Conservation (phyloP, 2,888 invertebrate species). For the Nomada fabriciana region DNA sequence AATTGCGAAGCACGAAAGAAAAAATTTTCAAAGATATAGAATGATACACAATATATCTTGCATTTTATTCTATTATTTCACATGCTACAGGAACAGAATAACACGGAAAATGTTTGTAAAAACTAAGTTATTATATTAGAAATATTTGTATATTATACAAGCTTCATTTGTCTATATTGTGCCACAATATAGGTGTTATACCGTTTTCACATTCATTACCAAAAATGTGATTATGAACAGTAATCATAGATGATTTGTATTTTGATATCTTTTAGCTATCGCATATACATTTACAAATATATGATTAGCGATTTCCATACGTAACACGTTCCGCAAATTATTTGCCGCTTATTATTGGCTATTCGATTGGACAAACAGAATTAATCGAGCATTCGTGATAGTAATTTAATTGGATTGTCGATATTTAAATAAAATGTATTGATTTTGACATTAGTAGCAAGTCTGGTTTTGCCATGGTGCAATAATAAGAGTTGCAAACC, state of each 20-base stretch:
- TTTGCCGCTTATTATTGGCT: constrained; percentile 25
- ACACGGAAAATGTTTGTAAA: neutral
- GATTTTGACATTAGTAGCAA: constrained; percentile 51
- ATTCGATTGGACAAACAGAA: constrained; percentile 19
- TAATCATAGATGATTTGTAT: neutral
- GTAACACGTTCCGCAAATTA: constrained; percentile 37
- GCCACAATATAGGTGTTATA: constrained; percentile 11
- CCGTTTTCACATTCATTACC: constrained; percentile 1
- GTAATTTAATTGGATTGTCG: constrained; percentile 53
- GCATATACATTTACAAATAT: constrained; percentile 4
- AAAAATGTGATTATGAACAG: neutral
- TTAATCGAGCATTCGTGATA: constrained; percentile 52
- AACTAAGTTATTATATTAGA: constrained; percentile 1
- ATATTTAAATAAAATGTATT: constrained; percentile 48
- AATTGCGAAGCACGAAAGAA: neutral
- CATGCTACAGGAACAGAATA: neutral
- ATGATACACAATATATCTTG: neutral
- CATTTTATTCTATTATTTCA: neutral
- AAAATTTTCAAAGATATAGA: neutral
- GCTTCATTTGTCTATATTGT: constrained; percentile 15
- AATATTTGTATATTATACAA: constrained; percentile 3
- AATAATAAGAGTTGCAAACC: constrained; percentile 79
- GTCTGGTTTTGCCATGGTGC: constrained; percentile 73
- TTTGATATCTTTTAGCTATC: neutral
- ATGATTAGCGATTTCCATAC: constrained; percentile 12